These are phyloP conservation scores for Centropyge bicolor DNA, from an alignment of 2,797 vertebrate genomes.

Conservation along the genomic window DNA sequence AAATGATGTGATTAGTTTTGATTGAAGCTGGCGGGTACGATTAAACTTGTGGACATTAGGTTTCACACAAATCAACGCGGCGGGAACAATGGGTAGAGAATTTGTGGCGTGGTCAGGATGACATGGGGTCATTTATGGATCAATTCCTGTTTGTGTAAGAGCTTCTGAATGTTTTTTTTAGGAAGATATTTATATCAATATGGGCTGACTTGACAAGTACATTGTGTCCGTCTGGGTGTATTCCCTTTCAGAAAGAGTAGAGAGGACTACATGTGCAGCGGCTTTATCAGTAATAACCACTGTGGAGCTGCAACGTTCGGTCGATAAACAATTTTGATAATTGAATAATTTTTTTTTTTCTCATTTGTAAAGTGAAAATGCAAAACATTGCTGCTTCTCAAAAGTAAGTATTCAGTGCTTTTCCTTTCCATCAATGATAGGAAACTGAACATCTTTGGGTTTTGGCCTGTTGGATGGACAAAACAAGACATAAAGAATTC, in stretches of 20 bases:
- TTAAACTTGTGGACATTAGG: background rate
- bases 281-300: background rate
- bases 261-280: background rate
- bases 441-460: too few species aligned
- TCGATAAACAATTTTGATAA: background rate
- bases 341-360: background rate
- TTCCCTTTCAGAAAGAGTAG: background rate
- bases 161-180: background rate
- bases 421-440: too few species aligned
- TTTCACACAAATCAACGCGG: background rate
- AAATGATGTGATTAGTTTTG: constrained; percentile 4
- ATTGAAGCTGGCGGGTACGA: background rate
- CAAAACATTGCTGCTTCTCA: background rate
- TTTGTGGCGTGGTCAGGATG: background rate
- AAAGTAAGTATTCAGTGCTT: background rate
- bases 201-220: background rate
- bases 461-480: too few species aligned
- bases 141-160: background rate
- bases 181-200: background rate
- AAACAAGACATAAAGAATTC: too few species aligned
- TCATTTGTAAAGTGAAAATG: background rate
- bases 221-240: too few species aligned
- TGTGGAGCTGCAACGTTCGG: background rate
- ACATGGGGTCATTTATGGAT: background rate
- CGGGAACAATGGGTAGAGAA: background rate